Conservation (phyloP, 2,888 invertebrate species). For the Leucoma salicis region DNA sequence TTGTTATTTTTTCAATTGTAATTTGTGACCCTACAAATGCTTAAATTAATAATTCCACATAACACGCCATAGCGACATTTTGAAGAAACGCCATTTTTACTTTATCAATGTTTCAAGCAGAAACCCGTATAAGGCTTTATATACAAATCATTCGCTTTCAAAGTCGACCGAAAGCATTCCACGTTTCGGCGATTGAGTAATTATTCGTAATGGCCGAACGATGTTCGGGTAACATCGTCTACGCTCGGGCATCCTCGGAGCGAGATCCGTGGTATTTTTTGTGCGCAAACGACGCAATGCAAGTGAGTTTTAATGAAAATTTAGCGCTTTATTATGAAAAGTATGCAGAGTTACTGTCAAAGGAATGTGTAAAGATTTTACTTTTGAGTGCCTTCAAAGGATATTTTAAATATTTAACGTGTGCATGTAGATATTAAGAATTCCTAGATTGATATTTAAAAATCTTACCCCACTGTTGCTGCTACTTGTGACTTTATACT, state of each 20-base stretch:
- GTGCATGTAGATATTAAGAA: too few species aligned
- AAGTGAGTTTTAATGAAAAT: slow-evolving; percentile 72
- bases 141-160: slow-evolving; percentile 35
- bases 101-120: slow-evolving; percentile 39
- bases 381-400: too few species aligned
- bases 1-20: too few species aligned
- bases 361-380: neutral
- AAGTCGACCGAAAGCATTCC: slow-evolving; percentile 45
- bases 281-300: slow-evolving; percentile 38
- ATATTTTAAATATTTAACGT: too few species aligned
- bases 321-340: slow-evolving; percentile 71
- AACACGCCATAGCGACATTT: slow-evolving; percentile 20
- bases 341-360: slow-evolving; percentile 33
- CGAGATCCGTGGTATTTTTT: slow-evolving; percentile 51
- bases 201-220: slow-evolving; percentile 52
- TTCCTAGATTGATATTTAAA: too few species aligned
- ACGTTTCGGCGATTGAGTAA: slow-evolving; percentile 63
- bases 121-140: slow-evolving; percentile 34
- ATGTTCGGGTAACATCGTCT: slow-evolving; percentile 46
- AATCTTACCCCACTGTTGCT: too few species aligned
- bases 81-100: slow-evolving; percentile 32
- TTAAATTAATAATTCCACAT: slow-evolving; percentile 22
- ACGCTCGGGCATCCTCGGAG: slow-evolving; percentile 54
- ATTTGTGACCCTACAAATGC: too few species aligned
- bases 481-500: too few species aligned